Evolutionary conservation across 1,140 invertebrate species (phyloP).

Genomic region (Heterodera schachtii): DNA sequence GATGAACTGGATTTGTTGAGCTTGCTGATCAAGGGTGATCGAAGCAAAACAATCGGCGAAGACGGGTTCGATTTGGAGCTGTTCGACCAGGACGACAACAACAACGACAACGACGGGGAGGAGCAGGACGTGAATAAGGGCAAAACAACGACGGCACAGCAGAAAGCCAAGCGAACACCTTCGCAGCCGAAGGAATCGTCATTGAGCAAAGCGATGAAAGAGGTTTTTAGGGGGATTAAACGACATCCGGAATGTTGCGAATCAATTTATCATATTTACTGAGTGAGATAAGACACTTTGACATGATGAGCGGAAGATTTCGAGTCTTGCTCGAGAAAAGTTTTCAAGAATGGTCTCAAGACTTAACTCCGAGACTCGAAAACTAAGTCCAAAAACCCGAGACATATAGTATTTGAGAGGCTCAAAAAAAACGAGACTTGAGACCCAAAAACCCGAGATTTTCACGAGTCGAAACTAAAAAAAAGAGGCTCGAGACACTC

Average conservation of each 20-base stretch:
- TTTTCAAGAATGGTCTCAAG: too few relatives aligned
- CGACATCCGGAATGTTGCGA: too few relatives aligned
- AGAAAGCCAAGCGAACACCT: slow-evolving; percentile 2
- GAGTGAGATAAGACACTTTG: too few relatives aligned
- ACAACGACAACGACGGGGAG: slow-evolving; percentile 38
- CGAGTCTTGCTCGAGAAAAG: too few relatives aligned
- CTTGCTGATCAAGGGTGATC: slow-evolving; percentile 26
- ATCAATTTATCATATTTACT: too few relatives aligned
- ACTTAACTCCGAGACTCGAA: too few relatives aligned
- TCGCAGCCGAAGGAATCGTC: slow-evolving; percentile 14
- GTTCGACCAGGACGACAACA: slow-evolving; percentile 43
- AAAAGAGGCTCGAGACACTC: too few relatives aligned
- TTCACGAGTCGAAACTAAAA: slow-evolving; percentile 83
- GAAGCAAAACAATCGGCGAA: not conserved
- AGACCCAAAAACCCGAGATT: not conserved
- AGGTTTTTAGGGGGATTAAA: slow-evolving; percentile 1
- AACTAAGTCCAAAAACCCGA: too few relatives aligned
- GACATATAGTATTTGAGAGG: too few relatives aligned
- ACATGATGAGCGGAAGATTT: too few relatives aligned
- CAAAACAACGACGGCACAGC: not conserved
- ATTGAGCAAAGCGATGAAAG: slow-evolving; percentile 34
- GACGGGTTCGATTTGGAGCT: slow-evolving; percentile 41
- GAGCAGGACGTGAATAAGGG: slow-evolving; percentile 25
- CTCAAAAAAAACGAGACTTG: too few relatives aligned
- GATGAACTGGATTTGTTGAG: slow-evolving; percentile 54